phyloP scores from a whole-genome alignment of 2,797 vertebrate species.

The Lagorchestes hirsutus region DNA sequence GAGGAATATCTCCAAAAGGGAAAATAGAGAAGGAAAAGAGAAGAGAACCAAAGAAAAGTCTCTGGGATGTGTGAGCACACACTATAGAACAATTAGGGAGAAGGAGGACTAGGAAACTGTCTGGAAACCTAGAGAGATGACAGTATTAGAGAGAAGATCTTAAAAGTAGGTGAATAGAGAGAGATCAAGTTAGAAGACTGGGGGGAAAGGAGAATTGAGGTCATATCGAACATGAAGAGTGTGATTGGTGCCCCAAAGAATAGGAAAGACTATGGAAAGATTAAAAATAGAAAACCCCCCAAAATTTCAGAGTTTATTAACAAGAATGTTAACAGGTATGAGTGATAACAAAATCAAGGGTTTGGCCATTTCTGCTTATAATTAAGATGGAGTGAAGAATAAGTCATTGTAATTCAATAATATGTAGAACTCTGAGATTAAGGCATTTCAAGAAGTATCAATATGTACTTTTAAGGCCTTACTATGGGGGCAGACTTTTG shows the following conservation, averaged over 20 bases:
- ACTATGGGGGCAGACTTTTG: not conserved
- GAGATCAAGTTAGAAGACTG: not conserved
- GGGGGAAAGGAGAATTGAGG: not conserved
- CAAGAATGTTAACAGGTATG: not conserved
- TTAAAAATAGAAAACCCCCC: not conserved
- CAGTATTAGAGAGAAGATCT: not conserved
- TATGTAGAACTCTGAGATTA: not conserved
- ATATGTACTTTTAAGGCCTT: not conserved
- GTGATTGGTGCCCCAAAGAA: not conserved
- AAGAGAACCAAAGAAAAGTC: not conserved
- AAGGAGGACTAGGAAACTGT: not conserved
- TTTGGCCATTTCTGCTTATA: not conserved
- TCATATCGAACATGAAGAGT: not conserved
- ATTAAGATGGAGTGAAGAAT: not conserved
- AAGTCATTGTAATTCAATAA: not conserved
- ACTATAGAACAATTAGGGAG: not conserved
- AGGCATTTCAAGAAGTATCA: not conserved
- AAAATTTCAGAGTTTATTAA: not conserved
- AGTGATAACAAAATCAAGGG: not conserved
- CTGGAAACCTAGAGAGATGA: not conserved
- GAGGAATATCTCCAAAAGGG: not conserved
- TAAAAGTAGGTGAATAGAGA: not conserved
- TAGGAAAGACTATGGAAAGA: not conserved
- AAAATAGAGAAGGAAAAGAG: not conserved
- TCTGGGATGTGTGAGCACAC: not conserved